Evolutionary conservation across 2,888 invertebrate species (phyloP), one percentile per base, ranked within the genome.

Genomic region (Dinocampus coccinellae): DNA sequence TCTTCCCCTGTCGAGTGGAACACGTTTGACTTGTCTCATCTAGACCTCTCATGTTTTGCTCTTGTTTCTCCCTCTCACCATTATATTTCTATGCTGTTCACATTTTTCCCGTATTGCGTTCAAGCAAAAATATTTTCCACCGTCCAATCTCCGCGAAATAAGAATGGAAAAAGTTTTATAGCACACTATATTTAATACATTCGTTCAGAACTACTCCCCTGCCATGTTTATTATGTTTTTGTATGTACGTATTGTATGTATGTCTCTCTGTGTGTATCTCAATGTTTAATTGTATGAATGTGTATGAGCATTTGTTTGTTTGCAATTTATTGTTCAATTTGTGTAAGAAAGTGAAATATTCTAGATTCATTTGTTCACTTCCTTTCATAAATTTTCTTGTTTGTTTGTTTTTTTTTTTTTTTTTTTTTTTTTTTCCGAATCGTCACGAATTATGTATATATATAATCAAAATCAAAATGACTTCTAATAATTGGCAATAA

Each of bases 61-160:
- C n/a, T n/a, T n/a, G n/a, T n/a, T n/a, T n/a, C n/a, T n/a, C n/a
- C n/a, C n/a, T 29, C 52, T 61, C 61, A 61, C 34, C 16, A 52
- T 69, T 61, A 69, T 69, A 61, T 61, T 58, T 33, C 47, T 68
- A 52, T 13, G 24, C 22, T 55, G 24, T 26, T 53, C 20, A 7
- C 7, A 20, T 26, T 47, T 16, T 7, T 61, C 36, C 64, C 64
- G 57, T 68, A 60, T 73, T 39, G 60, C 69, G 62, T 60, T 73
- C 57, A 57, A 55, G 63, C 52, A 67, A 65, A 73, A 67, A 67
- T 67, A 29, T 62, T 62, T n/a, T 26, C 11, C 26, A 55, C 24
- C 10, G 13, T 55, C 13, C 55, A 55, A 55, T 53, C 53, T 61
- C 42, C 61, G 16, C 52, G 33, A n/a, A 52, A 68, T 68, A 60